Evolutionary conservation across 2,113 vertebrate genomes (phyloP).

Genomic region (Arenaria interpres): DNA sequence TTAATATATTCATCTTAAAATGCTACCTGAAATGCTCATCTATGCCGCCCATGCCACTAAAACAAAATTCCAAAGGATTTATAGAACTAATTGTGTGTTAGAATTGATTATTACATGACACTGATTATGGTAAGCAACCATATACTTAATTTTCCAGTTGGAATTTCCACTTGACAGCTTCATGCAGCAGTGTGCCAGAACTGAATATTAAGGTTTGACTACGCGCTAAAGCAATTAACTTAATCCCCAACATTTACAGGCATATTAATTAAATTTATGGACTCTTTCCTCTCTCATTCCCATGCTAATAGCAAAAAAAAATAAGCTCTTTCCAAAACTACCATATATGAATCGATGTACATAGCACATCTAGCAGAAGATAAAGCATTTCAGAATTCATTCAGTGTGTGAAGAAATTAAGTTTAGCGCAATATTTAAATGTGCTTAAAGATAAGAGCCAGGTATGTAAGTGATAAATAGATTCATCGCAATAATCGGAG

Average conservation of each 20-base stretch:
- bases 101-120: constrained; percentile 12
- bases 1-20: not conserved
- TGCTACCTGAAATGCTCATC: not conserved
- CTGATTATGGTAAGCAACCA: not conserved
- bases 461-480: not conserved
- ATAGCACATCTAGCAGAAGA: not conserved
- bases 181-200: constrained; percentile 16
- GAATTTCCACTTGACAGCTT: constrained; percentile 31
- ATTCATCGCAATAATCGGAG: not conserved
- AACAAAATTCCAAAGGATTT: not conserved
- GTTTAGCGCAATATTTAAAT: not conserved
- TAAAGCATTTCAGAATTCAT: not conserved
- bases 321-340: not conserved
- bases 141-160: constrained; percentile 41
- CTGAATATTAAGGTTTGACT: constrained; percentile 4
- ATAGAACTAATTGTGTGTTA: not conserved
- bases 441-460: not conserved
- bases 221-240: constrained; percentile 31
- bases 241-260: constrained; percentile 39
- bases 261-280: constrained; percentile 47
- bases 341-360: not conserved
- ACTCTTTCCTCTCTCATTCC: not conserved
- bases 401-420: not conserved
- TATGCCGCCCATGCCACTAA: not conserved
- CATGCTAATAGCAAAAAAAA: not conserved